phyloP scores from a whole-genome alignment of 2,888 invertebrate species.

The Meghimatium bilineatum region DNA sequence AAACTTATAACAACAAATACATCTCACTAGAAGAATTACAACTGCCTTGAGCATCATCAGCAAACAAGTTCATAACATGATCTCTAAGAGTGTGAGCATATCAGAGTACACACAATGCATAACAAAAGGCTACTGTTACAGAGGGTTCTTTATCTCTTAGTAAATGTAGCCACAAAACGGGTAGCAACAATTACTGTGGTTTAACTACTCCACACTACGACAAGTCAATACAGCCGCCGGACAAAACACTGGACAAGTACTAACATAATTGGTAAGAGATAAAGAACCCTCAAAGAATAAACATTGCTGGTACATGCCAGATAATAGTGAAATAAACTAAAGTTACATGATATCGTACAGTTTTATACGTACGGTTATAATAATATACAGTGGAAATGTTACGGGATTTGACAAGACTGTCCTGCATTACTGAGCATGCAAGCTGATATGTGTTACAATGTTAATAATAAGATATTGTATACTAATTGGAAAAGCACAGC shows the following conservation, averaged over 20 bases:
- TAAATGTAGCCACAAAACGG: neutral
- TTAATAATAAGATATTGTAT: constrained; percentile 13
- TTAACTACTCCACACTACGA: neutral
- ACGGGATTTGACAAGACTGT: constrained; percentile 28
- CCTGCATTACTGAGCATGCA: constrained; percentile 46
- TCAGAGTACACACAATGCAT: constrained; percentile 19
- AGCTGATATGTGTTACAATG: constrained; percentile 44
- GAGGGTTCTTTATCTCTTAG: constrained; percentile 14
- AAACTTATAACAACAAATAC: too few species aligned
- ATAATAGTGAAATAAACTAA: neutral
- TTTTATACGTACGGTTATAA: constrained; percentile 29
- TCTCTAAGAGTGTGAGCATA: neutral
- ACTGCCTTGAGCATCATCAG: neutral
- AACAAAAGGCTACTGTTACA: constrained; percentile 38
- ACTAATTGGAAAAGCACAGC: constrained; percentile 33
- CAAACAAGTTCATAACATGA: neutral
- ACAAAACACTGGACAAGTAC: neutral
- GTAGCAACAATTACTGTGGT: neutral
- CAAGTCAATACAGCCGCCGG: neutral
- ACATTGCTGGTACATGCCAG: constrained; percentile 18
- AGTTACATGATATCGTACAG: constrained; percentile 20
- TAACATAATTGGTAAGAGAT: neutral
- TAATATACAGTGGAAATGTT: constrained; percentile 40
- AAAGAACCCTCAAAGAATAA: constrained; percentile 24
- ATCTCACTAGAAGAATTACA: too few species aligned